Percentiles rank a stretch among this genome's conserved stretches.
Evolutionary conservation across 1,140 invertebrate species (phyloP).

Genomic region (Neodiprion fabricii): DNA sequence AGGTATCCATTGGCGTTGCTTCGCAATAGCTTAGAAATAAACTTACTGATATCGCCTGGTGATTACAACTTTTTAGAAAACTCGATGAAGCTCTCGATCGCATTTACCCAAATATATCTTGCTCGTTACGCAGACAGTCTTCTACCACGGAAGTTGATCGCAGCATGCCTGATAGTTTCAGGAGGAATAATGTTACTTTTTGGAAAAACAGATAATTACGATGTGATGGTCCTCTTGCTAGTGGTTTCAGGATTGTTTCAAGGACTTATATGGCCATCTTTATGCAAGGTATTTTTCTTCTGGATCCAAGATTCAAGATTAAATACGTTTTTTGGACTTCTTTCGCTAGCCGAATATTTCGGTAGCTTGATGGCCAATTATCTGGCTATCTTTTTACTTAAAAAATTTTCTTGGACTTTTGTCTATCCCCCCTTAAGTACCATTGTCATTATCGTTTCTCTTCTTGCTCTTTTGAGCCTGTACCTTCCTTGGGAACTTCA

Average conservation of each 20-base stretch:
- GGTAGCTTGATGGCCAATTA: neutral
- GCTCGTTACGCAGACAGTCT: neutral
- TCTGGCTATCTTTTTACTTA: neutral
- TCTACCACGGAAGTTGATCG: neutral
- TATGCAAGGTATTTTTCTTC: neutral
- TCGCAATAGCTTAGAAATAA: neutral
- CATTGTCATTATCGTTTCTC: neutral
- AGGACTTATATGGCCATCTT: neutral
- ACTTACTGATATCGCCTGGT: neutral
- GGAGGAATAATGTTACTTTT: neutral
- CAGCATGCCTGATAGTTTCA: neutral
- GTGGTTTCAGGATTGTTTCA: neutral
- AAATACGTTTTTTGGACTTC: neutral
- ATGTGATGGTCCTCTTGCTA: neutral
- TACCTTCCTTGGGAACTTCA: neutral
- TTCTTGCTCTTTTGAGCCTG: neutral
- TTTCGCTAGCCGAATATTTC: neutral
- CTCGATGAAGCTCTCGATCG: neutral
- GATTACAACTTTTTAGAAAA: constrained; percentile 3
- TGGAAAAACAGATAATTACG: neutral
- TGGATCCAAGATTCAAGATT: neutral
- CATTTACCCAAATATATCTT: neutral
- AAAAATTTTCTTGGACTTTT: neutral
- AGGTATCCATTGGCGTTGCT: neutral
- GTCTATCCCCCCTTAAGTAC: neutral